phyloP scores from a whole-genome alignment of 2,113 vertebrate species.

The Misgurnus mizolepis region DNA sequence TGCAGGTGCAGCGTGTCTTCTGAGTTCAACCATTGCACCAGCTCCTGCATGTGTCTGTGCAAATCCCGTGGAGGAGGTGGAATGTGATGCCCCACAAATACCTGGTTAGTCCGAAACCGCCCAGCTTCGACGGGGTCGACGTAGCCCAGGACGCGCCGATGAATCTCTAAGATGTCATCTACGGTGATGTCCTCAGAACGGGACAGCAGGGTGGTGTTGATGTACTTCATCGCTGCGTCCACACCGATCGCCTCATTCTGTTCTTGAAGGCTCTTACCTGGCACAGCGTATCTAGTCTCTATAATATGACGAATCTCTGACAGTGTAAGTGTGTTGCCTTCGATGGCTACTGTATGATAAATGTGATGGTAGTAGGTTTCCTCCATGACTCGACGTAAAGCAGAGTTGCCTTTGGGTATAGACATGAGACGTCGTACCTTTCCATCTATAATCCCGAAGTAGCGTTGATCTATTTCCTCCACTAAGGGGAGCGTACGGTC shows the following conservation, averaged over 20 bases:
- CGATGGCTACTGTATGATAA: slow-evolving; percentile 97
- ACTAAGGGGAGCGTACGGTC: slow-evolving; percentile 91
- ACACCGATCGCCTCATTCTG: slow-evolving; percentile 96
- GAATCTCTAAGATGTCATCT: slow-evolving; percentile 86
- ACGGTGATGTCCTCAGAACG: slow-evolving; percentile 80
- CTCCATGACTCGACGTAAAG: slow-evolving; percentile 90
- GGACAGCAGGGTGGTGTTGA: slow-evolving; percentile 88
- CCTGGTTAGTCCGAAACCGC: slow-evolving; percentile 84
- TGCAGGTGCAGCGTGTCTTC: slow-evolving; percentile 90
- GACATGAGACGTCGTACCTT: slow-evolving; percentile 94
- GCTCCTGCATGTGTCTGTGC: slow-evolving; percentile 88
- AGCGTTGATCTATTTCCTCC: slow-evolving; percentile 94
- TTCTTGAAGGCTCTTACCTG: slow-evolving; percentile 91
- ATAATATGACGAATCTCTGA: slow-evolving; percentile 96
- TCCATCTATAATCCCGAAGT: slow-evolving; percentile 91
- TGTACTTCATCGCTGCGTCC: slow-evolving; percentile 90
- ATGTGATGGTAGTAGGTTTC: slow-evolving; percentile 98
- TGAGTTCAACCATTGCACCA: slow-evolving; percentile 93
- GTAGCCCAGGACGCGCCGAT: slow-evolving; percentile 89
- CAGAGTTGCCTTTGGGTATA: slow-evolving; percentile 92
- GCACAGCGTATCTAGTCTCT: slow-evolving; percentile 91
- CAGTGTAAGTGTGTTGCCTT: slow-evolving; percentile 94
- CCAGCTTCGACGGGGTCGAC: slow-evolving; percentile 93
- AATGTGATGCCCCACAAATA: slow-evolving; percentile 95
- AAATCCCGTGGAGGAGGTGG: slow-evolving; percentile 90